phyloP scores from a whole-genome alignment of 2,797 vertebrate species.

The Alcedo quadribrachys region DNA sequence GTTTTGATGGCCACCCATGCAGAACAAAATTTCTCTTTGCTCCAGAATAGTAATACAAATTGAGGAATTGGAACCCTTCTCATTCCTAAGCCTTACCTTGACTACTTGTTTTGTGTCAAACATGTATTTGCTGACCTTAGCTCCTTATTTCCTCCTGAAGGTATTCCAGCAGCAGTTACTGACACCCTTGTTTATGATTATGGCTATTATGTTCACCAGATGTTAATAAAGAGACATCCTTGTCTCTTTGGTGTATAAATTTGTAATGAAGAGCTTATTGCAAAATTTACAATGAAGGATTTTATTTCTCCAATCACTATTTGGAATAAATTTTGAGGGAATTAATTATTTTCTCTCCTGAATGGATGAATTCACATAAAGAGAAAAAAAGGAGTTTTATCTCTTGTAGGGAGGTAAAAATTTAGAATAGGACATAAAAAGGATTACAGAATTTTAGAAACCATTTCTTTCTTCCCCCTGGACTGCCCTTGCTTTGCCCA shows the following conservation, averaged over 20 bases:
- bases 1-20: neutral
- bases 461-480: conserved; percentile 11
- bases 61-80: neutral
- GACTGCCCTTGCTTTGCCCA: neutral
- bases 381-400: neutral
- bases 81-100: neutral
- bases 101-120: neutral
- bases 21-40: neutral
- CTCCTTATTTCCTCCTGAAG: neutral
- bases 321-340: neutral
- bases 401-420: neutral
- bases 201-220: neutral
- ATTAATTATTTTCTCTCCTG: neutral
- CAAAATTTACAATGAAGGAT: neutral
- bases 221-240: neutral
- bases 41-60: neutral
- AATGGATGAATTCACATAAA: neutral
- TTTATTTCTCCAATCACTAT: neutral
- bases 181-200: neutral
- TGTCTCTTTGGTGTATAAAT: neutral
- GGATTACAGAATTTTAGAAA: conserved; percentile 35
- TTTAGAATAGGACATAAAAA: conserved; percentile 2
- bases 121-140: neutral
- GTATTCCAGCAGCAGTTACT: neutral
- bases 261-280: neutral